Conservation (phyloP, 2,113 vertebrate genomes). For the Heteronetta atricapilla region DNA sequence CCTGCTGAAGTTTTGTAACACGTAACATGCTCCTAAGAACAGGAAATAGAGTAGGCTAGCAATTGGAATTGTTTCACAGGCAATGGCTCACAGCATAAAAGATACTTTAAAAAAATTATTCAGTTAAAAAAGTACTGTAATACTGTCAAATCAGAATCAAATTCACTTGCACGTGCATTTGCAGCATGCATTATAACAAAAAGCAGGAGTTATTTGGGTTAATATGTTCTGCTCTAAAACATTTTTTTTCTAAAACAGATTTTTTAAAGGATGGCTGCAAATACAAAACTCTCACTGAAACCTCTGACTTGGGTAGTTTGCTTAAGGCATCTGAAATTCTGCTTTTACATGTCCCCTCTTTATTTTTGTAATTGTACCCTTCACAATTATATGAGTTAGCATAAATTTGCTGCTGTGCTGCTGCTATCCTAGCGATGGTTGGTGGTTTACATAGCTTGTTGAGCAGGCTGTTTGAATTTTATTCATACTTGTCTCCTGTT, state of each 20-base stretch:
- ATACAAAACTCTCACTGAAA: neutral
- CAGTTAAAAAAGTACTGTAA: neutral
- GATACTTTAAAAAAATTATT: neutral
- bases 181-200: neutral
- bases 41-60: neutral
- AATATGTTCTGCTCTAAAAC: neutral
- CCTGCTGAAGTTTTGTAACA: neutral
- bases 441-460: neutral
- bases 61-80: neutral
- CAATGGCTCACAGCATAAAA: neutral
- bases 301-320: neutral
- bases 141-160: neutral
- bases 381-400: neutral
- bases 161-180: neutral
- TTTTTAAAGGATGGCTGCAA: neutral
- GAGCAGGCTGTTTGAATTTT: neutral
- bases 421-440: neutral
- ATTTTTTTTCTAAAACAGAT: rapidly evolving
- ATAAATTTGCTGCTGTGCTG: neutral
- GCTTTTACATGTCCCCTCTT: neutral
- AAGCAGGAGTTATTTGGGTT: neutral
- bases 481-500: neutral
- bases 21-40: neutral
- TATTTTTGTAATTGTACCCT: neutral
- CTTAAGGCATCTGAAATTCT: neutral